phyloP scores from a whole-genome alignment of 2,888 invertebrate species.

The Iphiclides podalirius region DNA sequence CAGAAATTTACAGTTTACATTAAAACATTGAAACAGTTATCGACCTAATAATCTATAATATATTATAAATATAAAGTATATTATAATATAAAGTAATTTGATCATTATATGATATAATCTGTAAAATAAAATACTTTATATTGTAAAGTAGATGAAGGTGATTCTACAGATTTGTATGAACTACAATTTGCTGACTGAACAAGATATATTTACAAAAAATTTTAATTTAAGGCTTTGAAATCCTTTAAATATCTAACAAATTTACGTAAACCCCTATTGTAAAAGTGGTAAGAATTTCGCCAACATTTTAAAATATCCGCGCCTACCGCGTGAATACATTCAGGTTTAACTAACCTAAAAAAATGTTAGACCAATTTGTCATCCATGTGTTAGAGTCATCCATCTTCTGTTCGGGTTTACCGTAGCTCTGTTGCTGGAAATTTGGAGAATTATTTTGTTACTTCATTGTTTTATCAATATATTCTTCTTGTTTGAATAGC shows the following conservation, averaged over 20 bases:
- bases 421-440: neutral
- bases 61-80: too few relatives aligned
- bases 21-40: too few relatives aligned
- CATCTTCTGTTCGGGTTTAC: neutral
- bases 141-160: too few relatives aligned
- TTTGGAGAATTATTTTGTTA: neutral
- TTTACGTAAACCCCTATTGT: too few relatives aligned
- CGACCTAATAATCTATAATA: too few relatives aligned
- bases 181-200: neutral
- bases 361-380: slow-evolving; percentile 1
- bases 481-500: neutral
- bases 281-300: too few relatives aligned
- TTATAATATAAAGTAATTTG: too few relatives aligned
- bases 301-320: neutral
- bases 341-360: slow-evolving; percentile 7
- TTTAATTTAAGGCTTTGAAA: too few relatives aligned
- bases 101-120: too few relatives aligned
- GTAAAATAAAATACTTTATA: too few relatives aligned
- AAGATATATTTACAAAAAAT: neutral
- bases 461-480: neutral
- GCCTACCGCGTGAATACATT: neutral
- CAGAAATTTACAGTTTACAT: too few relatives aligned
- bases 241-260: too few relatives aligned
- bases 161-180: neutral
- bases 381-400: neutral